These are phyloP conservation scores for Hypocryptadius cinnamomeus DNA, from an alignment of 2,113 vertebrate genomes.

Conservation along the genomic window DNA sequence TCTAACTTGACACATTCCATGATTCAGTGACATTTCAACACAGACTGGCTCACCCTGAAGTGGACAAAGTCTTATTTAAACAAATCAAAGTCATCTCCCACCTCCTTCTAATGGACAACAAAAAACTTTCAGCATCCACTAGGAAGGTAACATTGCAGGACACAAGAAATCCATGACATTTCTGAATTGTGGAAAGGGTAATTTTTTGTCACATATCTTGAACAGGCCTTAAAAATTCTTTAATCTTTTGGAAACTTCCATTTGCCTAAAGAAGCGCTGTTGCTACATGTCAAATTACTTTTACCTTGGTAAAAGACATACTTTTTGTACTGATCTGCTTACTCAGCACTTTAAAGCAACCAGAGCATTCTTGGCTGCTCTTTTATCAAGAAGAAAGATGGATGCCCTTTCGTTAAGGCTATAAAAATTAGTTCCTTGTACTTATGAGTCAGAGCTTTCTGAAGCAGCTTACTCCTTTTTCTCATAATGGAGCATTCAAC, in stretches of 20 bases:
- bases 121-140: neutral
- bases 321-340: neutral
- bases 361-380: neutral
- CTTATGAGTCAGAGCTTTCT: constrained; percentile 12
- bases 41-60: neutral
- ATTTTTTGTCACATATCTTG: neutral
- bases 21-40: neutral
- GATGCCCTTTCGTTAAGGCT: neutral
- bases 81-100: neutral
- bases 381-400: constrained; percentile 10
- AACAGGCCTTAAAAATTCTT: neutral
- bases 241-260: neutral
- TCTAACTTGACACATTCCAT: neutral
- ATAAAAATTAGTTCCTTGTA: constrained; percentile 3
- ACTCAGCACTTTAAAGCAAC: neutral
- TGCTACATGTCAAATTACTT: neutral
- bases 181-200: neutral
- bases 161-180: neutral
- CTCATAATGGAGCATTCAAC: neutral
- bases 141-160: neutral
- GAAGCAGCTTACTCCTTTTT: neutral
- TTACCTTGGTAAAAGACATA: neutral
- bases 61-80: neutral
- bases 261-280: neutral
- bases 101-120: neutral